Base-by-base conservation (phyloP, 1,140 invertebrate species). In the Atta texana region DNA sequence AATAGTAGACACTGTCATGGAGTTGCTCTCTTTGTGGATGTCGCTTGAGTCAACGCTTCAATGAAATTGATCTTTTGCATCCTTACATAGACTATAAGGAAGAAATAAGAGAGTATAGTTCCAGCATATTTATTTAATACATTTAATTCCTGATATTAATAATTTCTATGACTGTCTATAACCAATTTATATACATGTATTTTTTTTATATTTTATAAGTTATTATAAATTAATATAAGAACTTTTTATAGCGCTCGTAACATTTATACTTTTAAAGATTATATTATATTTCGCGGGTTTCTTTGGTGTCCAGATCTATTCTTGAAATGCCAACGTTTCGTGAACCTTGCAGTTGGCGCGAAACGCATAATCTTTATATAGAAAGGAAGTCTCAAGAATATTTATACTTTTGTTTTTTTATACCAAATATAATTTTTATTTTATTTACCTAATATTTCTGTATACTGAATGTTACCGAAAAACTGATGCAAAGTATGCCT, bases 11-110 rank as follows among this genome's bases (percentile, higher is more conserved):
- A 96, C 96, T 96, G 96, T 96, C 96, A 96, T 96, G 96, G 96
- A 96, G 95, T 96, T 96, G 96, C 96, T 96, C 96, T 96, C 96
- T 96, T 96, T 96, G 96, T 96, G 94, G 96, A 96, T 93, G 94
- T 93, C 94, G 95, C 94, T 93, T 93, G 92, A 90, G 88, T 92
- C 95, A 91, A 89, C 95, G 72, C 39, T 68, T 80, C 44, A 24
- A 71, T 21, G 34, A 44, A 51, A 34, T 77, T 59, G 3, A 24
- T 31, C 71, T 31, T 44, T 64, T 39, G 16, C 8, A 59, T 69
- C 21, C 28, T 53, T 59, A 0, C 24, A 39, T 16, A 39, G 44
- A 57, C 18, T 18, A 21, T 31, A 28, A 66, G 7, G 31, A 80
- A 51, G 28, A 51, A 24, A 69, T 24, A 51, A 69, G 21, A 51